Conservation (phyloP, 2,113 vertebrate genomes). For the Cyanoderma ruficeps region DNA sequence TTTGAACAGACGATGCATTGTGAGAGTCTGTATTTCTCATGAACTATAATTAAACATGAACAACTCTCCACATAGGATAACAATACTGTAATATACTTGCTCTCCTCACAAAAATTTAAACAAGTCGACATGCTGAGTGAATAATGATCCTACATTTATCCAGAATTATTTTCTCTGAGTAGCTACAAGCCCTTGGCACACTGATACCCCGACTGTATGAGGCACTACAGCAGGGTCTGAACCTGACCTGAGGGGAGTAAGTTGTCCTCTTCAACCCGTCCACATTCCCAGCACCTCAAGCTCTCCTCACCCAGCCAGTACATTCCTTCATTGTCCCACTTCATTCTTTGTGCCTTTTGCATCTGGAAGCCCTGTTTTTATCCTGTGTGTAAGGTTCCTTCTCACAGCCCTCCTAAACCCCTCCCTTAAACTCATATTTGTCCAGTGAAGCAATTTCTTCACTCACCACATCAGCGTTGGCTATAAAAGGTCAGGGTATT, state of each 20-base stretch:
- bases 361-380: neutral
- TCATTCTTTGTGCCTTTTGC: neutral
- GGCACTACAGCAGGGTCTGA: neutral
- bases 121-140: neutral
- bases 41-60: conserved; percentile 56
- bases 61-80: neutral
- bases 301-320: neutral
- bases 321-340: neutral
- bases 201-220: neutral
- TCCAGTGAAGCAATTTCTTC: conserved; percentile 9
- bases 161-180: neutral
- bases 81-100: conserved; percentile 30
- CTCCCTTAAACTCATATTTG: conserved; percentile 11
- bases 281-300: neutral
- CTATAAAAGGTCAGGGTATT: conserved; percentile 9
- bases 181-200: neutral
- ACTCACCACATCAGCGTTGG: neutral
- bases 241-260: neutral
- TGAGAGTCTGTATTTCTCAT: neutral
- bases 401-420: neutral
- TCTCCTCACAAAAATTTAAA: conserved; percentile 40
- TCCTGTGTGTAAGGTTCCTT: neutral
- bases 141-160: conserved; percentile 33
- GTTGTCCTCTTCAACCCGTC: neutral
- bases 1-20: neutral